phyloP scores from a whole-genome alignment of 1,140 invertebrate genomes.

The Drosophila athabasca region DNA sequence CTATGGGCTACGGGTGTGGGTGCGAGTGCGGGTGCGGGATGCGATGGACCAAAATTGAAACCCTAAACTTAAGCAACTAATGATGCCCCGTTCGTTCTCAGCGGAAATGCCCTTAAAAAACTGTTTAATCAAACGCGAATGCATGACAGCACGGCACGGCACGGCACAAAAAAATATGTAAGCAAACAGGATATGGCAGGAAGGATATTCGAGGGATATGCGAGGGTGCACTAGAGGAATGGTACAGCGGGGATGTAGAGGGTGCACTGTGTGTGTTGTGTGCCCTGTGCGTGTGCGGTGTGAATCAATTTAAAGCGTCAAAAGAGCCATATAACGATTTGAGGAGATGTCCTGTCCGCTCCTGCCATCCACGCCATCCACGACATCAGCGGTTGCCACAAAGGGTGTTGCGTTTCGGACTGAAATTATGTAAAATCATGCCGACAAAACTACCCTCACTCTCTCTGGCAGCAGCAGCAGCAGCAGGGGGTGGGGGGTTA shows the following conservation, averaged over 20 bases:
- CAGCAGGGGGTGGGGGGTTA: background rate
- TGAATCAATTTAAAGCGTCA: constrained; percentile 82
- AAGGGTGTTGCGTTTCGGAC: constrained; percentile 32
- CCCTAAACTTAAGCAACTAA: constrained; percentile 58
- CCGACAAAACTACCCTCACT: constrained; percentile 68
- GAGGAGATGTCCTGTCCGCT: constrained; percentile 61
- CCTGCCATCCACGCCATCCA: constrained; percentile 26
- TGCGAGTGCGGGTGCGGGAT: constrained; percentile 7
- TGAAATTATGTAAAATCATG: constrained; percentile 66
- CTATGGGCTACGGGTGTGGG: constrained; percentile 34
- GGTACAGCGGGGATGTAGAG: constrained; percentile 9
- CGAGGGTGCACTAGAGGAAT: constrained; percentile 38
- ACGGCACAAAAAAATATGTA: constrained; percentile 37
- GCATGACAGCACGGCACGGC: constrained; percentile 69
- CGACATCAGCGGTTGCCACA: background rate
- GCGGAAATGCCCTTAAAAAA: constrained; percentile 79
- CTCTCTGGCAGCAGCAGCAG: constrained; percentile 40
- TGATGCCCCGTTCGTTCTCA: constrained; percentile 44
- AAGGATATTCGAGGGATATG: constrained; percentile 17
- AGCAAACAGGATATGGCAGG: constrained; percentile 22
- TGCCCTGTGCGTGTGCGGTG: constrained; percentile 62
- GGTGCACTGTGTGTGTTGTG: constrained; percentile 35
- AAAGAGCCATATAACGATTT: constrained; percentile 65
- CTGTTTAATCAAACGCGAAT: constrained; percentile 78
- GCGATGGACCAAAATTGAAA: constrained; percentile 60